Conservation (phyloP, 2,797 vertebrate genomes). For the Bradypus variegatus region DNA sequence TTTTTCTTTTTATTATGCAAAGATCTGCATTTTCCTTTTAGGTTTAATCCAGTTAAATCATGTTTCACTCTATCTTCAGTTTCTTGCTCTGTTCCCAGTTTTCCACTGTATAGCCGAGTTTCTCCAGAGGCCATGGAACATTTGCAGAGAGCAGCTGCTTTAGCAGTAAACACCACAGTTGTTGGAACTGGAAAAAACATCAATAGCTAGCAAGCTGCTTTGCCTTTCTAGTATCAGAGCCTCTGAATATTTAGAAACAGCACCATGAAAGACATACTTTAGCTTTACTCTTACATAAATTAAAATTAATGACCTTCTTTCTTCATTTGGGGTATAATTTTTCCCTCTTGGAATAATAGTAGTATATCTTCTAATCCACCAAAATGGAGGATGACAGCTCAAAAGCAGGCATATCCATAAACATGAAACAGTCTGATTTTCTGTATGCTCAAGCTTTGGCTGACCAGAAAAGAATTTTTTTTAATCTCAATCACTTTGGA, state of each 20-base stretch:
- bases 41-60: not conserved
- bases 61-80: not conserved
- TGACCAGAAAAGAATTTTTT: not conserved
- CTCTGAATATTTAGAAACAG: not conserved
- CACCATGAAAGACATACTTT: not conserved
- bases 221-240: not conserved
- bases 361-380: not conserved
- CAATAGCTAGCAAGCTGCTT: not conserved
- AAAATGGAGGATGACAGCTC: not conserved
- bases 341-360: constrained; percentile 6
- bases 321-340: constrained; percentile 3
- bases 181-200: not conserved
- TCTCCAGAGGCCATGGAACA: not conserved
- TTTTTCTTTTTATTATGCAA: not conserved
- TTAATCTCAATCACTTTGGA: not conserved
- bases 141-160: not conserved
- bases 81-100: not conserved
- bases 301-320: constrained; percentile 32
- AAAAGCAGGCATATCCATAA: not conserved
- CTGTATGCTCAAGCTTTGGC: not conserved
- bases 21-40: not conserved
- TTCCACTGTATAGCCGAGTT: not conserved
- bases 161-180: not conserved
- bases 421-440: not conserved
- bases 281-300: constrained; percentile 16